These are phyloP conservation scores for Zaprionus ornatus DNA, from an alignment of 1,140 invertebrate genomes.

Conservation along the genomic window DNA sequence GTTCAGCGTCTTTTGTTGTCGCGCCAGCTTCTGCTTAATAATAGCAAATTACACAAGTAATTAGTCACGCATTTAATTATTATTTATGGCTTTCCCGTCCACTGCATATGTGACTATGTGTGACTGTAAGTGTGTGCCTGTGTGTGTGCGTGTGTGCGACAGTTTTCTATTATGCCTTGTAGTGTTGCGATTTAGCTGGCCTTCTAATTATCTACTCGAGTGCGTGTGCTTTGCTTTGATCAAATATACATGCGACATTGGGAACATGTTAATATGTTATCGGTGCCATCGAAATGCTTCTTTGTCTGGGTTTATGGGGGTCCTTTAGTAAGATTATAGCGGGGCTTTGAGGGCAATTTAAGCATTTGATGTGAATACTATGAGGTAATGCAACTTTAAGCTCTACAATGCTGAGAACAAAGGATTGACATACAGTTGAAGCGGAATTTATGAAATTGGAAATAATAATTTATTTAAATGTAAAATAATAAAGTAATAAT, in stretches of 20 bases:
- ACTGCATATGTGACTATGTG: conserved; percentile 3
- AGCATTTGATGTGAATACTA: too few relatives aligned
- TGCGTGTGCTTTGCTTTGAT: conserved; percentile 30
- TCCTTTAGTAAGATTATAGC: neutral
- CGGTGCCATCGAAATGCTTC: conserved; percentile 6
- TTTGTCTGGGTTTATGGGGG: neutral
- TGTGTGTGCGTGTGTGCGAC: conserved; percentile 9
- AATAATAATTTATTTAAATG: neutral
- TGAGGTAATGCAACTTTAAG: neutral
- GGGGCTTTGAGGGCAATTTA: neutral
- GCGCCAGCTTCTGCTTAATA: conserved; percentile 56
- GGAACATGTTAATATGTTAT: conserved; percentile 31
- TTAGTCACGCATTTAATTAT: conserved; percentile 83
- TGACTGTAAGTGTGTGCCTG: conserved; percentile 4
- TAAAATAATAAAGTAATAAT: neutral
- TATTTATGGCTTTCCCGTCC: conserved; percentile 60
- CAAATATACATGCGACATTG: conserved; percentile 42
- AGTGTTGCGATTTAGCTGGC: conserved; percentile 13
- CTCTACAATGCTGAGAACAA: neutral
- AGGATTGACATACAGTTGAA: too few relatives aligned
- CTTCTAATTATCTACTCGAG: conserved; percentile 57
- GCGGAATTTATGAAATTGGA: too few relatives aligned
- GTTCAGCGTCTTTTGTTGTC: conserved; percentile 34
- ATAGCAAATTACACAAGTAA: conserved; percentile 81
- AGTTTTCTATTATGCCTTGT: conserved; percentile 29